Evolutionary conservation across 2,888 invertebrate species (phyloP), one percentile per base, ranked within the genome.

Genomic region (Synergus gifuensis): DNA sequence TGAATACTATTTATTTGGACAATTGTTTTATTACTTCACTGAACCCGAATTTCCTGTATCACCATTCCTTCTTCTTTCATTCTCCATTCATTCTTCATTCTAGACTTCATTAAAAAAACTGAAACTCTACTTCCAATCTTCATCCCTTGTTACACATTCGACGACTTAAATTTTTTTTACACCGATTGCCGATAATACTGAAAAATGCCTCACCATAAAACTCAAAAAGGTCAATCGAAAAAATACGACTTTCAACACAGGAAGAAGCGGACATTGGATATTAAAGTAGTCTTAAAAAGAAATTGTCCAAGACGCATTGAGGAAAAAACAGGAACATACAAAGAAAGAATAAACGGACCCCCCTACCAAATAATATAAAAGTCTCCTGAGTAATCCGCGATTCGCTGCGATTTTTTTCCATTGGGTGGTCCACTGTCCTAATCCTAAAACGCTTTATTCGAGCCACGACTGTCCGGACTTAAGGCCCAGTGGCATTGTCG

Each of bases 391-490:
- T 73, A 73, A 73, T 73, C 73, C 28, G 73, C 73, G 73, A 73
- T 73, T 73, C 28, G 69, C 69, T 54, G 69, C 69, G 69, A 73
- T 73, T 73, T 83, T 83, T 84, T 82, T 84, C 76, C 77, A 77
- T 83, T 87, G 91, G 91, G 91, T 91, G 91, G 91, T 91, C 91
- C 86, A 79, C 79, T 80, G 81, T 85, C 87, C 89, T 92, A 92
- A 92, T 92, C 92, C 91, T 84, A 83, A 87, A 87, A 87, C 87
- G 91, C 87, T 91, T 92, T 92, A 91, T 91, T 87, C 86, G 83
- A 81, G 86, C 91, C 92, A 92, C 92, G 92, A 89, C 88, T 91
- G 87, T 87, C 89, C 88, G 87, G 88, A 86, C 89, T 88, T 87
- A 85, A 85, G 84, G 86, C 83, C 84, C 84, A 84, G 82, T 84